Evolutionary conservation across 2,888 invertebrate species (phyloP).

Genomic region (Scaptodrosophila latifasciaeformis): DNA sequence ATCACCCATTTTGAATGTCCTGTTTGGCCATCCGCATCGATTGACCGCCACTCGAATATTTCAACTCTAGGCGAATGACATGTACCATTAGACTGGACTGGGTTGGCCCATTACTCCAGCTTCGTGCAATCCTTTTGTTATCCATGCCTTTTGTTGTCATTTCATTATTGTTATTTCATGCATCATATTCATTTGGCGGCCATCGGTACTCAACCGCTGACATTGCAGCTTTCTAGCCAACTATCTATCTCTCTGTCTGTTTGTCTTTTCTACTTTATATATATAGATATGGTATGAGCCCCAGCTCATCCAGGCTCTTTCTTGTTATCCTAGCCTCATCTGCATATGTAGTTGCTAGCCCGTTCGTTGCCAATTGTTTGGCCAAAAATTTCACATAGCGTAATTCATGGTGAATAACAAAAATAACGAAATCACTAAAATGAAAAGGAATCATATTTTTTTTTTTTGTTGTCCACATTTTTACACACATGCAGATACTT

Average conservation of each 20-base stretch:
- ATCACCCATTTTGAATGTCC: too few relatives aligned
- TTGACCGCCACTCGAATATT: not conserved
- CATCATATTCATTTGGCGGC: constrained; percentile 56
- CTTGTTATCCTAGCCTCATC: too few relatives aligned
- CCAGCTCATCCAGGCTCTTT: too few relatives aligned
- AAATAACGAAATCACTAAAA: too few relatives aligned
- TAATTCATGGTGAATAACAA: constrained; percentile 47
- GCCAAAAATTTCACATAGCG: constrained; percentile 56
- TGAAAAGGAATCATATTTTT: too few relatives aligned
- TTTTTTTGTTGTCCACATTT: too few relatives aligned
- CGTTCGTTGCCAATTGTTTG: constrained; percentile 49
- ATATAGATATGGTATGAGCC: too few relatives aligned
- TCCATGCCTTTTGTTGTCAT: constrained; percentile 65
- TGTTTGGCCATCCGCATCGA: too few relatives aligned
- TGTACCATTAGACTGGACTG: not conserved
- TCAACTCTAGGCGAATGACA: constrained; percentile 8
- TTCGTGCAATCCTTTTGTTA: constrained; percentile 58
- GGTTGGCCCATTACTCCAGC: too few relatives aligned
- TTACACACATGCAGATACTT: too few relatives aligned
- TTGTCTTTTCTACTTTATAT: constrained; percentile 14
- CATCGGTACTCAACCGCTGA: constrained; percentile 16
- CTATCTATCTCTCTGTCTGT: not conserved
- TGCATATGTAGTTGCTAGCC: constrained; percentile 14
- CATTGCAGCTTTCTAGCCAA: constrained; percentile 8
- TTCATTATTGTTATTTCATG: constrained; percentile 67